These are phyloP conservation scores for Trachelus tabidus DNA, from an alignment of 2,888 invertebrate genomes.

Conservation along the genomic window DNA sequence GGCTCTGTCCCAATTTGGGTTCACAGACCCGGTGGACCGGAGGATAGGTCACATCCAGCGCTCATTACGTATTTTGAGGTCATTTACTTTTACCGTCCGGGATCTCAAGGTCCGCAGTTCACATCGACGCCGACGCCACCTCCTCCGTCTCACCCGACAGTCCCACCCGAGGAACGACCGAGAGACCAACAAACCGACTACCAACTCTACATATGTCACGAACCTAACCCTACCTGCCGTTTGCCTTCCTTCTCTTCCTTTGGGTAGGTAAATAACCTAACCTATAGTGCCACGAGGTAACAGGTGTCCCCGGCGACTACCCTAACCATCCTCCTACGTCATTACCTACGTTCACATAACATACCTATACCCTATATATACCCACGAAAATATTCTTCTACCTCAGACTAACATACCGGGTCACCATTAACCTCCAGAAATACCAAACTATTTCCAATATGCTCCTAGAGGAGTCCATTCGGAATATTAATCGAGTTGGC, in stretches of 20 bases:
- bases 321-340: background rate
- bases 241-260: background rate
- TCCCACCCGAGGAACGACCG: background rate
- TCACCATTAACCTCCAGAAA: background rate
- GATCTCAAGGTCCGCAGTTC: conserved; percentile 45
- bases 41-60: conserved; percentile 43
- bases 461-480: background rate
- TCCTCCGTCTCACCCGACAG: background rate
- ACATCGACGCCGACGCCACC: conserved; percentile 7
- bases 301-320: background rate
- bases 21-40: conserved; percentile 48
- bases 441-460: background rate
- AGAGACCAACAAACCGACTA: background rate
- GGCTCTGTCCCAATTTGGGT: conserved; percentile 56
- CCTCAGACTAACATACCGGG: background rate
- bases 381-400: background rate
- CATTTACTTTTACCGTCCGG: conserved; percentile 60
- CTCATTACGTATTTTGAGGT: conserved; percentile 48
- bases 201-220: background rate
- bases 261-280: background rate
- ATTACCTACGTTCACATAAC: background rate
- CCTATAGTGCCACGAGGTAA: background rate
- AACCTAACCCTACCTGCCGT: background rate
- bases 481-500: background rate
- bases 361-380: background rate